These are phyloP conservation scores for Xerus rutilus DNA, from an alignment of 2,797 vertebrate genomes.

Conservation along the genomic window DNA sequence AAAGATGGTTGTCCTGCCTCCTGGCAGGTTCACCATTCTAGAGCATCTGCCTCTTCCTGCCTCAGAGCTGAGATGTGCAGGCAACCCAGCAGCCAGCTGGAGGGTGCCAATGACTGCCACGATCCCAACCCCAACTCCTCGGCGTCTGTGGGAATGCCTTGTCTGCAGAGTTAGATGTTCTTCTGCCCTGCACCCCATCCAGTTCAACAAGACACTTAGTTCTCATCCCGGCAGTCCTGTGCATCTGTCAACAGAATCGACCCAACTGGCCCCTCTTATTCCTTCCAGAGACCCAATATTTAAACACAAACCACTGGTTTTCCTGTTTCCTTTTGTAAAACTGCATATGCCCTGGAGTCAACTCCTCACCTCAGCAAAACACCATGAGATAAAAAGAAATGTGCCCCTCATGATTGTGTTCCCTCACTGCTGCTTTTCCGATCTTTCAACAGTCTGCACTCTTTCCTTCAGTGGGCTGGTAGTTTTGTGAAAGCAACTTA, in stretches of 20 bases:
- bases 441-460: neutral
- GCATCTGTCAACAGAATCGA: neutral
- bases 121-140: neutral
- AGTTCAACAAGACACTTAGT: neutral
- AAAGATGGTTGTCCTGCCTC: neutral
- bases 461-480: neutral
- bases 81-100: neutral
- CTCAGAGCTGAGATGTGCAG: neutral
- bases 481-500: constrained; percentile 23
- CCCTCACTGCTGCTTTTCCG: neutral
- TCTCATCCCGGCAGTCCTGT: neutral
- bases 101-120: neutral
- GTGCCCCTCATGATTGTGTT: neutral
- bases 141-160: neutral
- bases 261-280: neutral
- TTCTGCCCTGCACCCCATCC: neutral
- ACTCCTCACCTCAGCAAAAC: neutral
- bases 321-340: neutral
- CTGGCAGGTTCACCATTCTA: neutral
- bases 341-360: neutral
- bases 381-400: neutral
- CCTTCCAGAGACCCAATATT: neutral
- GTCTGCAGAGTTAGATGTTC: neutral
- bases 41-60: neutral
- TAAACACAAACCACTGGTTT: neutral